Conservation (phyloP, 2,797 vertebrate species). For the Gymnoscopelus braueri region DNA sequence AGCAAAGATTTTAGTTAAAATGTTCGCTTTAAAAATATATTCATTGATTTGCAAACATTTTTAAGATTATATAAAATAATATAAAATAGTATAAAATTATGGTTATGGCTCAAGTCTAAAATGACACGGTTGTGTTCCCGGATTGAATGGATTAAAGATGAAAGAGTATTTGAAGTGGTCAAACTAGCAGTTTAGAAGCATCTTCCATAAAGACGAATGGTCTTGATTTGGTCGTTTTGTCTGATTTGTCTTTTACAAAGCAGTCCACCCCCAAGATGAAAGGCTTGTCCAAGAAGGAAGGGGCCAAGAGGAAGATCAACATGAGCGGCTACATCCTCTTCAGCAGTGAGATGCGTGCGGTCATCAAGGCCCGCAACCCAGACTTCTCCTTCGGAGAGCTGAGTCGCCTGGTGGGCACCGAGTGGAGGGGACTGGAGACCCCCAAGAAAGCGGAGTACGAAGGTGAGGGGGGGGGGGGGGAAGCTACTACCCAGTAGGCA, state of each 20-base stretch:
- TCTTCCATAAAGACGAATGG: too few relatives aligned
- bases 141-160: too few relatives aligned
- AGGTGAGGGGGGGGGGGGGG: slow-evolving; percentile 87
- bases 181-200: too few relatives aligned
- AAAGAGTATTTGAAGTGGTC: too few relatives aligned
- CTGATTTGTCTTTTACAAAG: slow-evolving; percentile 13
- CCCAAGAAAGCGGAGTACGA: slow-evolving; percentile 98
- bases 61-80: too few relatives aligned
- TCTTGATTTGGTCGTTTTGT: too few relatives aligned
- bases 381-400: slow-evolving; percentile 98
- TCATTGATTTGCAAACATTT: too few relatives aligned
- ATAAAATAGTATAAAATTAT: too few relatives aligned
- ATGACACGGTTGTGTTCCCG: too few relatives aligned
- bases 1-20: too few relatives aligned
- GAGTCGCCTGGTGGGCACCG: slow-evolving; percentile 97
- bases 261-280: slow-evolving; percentile 96
- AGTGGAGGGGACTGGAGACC: slow-evolving; percentile 97
- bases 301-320: slow-evolving; percentile 99
- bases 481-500: slow-evolving; percentile 71
- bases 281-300: slow-evolving; percentile 95
- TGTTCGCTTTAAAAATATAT: too few relatives aligned
- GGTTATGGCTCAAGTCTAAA: too few relatives aligned
- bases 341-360: slow-evolving; percentile 98
- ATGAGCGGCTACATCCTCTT: slow-evolving; percentile 99
- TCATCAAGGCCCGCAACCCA: slow-evolving; percentile 97